Evolutionary conservation across 2,888 invertebrate genomes (phyloP), one percentile per base, ranked within the genome.

Genomic region (Polydrusus tereticollis): DNA sequence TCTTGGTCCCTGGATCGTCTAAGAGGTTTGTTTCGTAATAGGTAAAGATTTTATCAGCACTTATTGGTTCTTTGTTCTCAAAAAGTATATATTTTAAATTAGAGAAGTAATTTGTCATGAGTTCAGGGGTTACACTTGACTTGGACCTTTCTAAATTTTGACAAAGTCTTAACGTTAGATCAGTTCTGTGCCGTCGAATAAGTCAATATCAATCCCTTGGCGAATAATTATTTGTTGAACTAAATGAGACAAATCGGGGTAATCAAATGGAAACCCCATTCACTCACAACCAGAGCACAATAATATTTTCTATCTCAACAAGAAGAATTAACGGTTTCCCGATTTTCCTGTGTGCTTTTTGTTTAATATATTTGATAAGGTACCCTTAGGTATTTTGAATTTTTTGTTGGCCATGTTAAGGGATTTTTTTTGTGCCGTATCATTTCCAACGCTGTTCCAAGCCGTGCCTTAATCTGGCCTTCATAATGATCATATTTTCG

Each of bases 231-330:
- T 14, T 16, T 47, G 47, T 2, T 47, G 47, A 14, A 47, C 47
- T 16, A 47, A n/a, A 16, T 16, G 47, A 16, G 16, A 47, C 16
- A 47, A 47, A 16, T 47, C 47, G 12, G 47, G 4, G 8, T 47
- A 47, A 47, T 47, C 47, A 8, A 47, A 47, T 4, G 16, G 47
- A 47, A 47, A 47, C 47, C 47, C 47, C 47, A 14, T 47, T 47
- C 47, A 47, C 47, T 47, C 4, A 43, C 29, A 29, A 29, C 29
- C 7, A 29, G 29, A 29, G 29, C 5, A 29, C 29, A 7, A 29
- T 29, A 29, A 7, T 7, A 29, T 29, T 29, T 5, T 29, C 29
- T 29, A 29, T 5, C 7, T 29, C 29, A 5, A 29, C 29, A 29
- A 7, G 29, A 29, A 29, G 29, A 29, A 29, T 7, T 5, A 29